phyloP scores from a whole-genome alignment of 1,140 invertebrate species.

The Elysia chlorotica region DNA sequence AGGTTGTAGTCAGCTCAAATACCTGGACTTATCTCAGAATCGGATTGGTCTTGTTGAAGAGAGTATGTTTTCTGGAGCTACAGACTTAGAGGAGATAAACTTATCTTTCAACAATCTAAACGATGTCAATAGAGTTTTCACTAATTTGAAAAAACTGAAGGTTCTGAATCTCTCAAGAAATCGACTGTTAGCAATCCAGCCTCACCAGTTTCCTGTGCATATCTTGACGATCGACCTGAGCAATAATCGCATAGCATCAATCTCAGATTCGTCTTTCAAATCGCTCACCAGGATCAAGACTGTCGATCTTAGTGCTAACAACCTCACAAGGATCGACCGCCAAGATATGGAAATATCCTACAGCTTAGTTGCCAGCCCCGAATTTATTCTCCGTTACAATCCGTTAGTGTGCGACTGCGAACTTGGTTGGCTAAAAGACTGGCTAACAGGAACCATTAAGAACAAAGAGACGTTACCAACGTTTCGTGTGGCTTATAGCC shows the following conservation, averaged over 20 bases:
- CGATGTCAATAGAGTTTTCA: conserved; percentile 22
- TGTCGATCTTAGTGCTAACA: conserved; percentile 35
- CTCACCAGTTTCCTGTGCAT: conserved; percentile 25
- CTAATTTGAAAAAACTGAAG: conserved; percentile 20
- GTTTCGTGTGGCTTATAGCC: not conserved
- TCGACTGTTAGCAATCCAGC: conserved; percentile 18
- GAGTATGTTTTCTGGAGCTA: conserved; percentile 10
- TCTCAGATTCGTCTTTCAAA: conserved; percentile 34
- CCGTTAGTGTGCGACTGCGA: conserved; percentile 42
- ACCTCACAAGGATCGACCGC: conserved; percentile 26
- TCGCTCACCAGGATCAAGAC: conserved; percentile 22
- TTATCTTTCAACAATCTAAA: conserved; percentile 32
- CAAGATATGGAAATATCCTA: conserved; percentile 29
- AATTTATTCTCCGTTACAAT: conserved; percentile 36
- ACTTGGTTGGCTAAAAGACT: conserved; percentile 40
- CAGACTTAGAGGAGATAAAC: conserved; percentile 17
- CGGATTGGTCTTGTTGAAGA: conserved; percentile 11
- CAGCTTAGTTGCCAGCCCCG: conserved; percentile 13
- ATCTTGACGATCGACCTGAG: conserved; percentile 28
- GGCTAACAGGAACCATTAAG: conserved; percentile 25
- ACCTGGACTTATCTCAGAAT: conserved; percentile 28
- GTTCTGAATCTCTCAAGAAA: conserved; percentile 30
- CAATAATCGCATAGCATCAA: conserved; percentile 27
- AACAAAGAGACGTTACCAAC: conserved; percentile 27
- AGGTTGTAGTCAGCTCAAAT: conserved; percentile 22